Percentiles rank a stretch among this genome's conserved stretches.
Evolutionary conservation across 2,113 vertebrate genomes (phyloP).

Genomic region (Rhabdornis inornatus): DNA sequence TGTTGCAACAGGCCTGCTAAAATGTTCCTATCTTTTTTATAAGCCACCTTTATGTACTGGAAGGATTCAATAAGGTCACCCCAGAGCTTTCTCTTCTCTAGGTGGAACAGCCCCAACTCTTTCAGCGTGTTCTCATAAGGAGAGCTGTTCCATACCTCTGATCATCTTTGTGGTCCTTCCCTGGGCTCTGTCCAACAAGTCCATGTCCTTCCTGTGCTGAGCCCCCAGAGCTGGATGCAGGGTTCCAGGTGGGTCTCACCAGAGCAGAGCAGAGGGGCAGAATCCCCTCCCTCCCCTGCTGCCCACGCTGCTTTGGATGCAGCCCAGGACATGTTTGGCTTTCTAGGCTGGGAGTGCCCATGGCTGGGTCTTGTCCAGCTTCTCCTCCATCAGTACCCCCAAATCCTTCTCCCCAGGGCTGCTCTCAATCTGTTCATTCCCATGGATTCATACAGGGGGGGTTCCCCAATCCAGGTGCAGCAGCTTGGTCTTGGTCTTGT

Average conservation of each 20-base stretch:
- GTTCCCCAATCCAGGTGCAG: accelerated
- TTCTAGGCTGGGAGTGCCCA: accelerated
- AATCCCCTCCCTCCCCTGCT: not conserved
- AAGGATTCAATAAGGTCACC: not conserved
- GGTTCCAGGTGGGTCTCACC: not conserved
- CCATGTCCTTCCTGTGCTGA: accelerated
- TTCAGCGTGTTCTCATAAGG: not conserved
- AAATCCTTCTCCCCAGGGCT: not conserved
- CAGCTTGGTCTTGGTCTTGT: not conserved
- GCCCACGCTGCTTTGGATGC: accelerated
- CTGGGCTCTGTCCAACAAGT: accelerated
- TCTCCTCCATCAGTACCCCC: not conserved
- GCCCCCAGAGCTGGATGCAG: not conserved
- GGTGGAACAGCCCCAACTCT: accelerated
- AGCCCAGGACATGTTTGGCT: accelerated
- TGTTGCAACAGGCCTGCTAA: not conserved
- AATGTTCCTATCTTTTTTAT: not conserved
- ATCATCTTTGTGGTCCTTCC: no score
- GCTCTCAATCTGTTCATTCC: not conserved
- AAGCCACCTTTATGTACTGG: not conserved
- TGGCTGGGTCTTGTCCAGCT: accelerated
- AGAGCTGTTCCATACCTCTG: not conserved
- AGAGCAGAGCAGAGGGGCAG: not conserved
- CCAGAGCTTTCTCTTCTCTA: not conserved
- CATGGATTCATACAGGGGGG: accelerated